Percentiles rank a stretch among this genome's conserved stretches.
Evolutionary conservation across 2,797 vertebrate species (phyloP).

Genomic region (Philypnodon macrostomus): DNA sequence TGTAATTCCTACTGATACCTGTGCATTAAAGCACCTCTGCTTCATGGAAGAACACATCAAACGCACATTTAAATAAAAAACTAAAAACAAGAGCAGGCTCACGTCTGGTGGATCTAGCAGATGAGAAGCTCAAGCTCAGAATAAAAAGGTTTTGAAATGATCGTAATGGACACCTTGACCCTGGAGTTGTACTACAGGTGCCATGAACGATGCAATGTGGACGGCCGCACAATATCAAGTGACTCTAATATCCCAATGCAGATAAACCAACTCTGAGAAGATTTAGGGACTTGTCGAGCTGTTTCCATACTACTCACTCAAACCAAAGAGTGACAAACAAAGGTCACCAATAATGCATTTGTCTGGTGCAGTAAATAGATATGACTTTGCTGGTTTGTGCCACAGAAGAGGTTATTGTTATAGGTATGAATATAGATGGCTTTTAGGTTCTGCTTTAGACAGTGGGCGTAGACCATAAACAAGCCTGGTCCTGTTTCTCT

Average conservation of each 20-base stretch:
- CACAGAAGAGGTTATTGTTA: conserved; percentile 71
- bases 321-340: conserved; percentile 23
- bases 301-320: conserved; percentile 27
- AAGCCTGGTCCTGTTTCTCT: conserved; percentile 72
- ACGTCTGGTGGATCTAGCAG: conserved; percentile 46
- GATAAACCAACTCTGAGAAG: conserved; percentile 21
- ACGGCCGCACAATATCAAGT: conserved; percentile 56
- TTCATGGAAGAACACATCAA: conserved; percentile 66
- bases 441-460: conserved; percentile 41
- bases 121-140: conserved; percentile 45
- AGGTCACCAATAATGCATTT: conserved; percentile 53
- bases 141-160: conserved; percentile 43
- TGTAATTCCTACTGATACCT: conserved; percentile 77
- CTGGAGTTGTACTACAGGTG: conserved; percentile 39
- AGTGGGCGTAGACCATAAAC: conserved; percentile 57
- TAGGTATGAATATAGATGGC: conserved; percentile 64
- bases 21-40: conserved; percentile 64
- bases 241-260: conserved; percentile 43
- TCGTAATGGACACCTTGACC: conserved; percentile 33
- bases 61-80: conserved; percentile 64
- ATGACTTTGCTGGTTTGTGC: conserved; percentile 44
- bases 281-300: conserved; percentile 27
- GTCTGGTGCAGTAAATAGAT: conserved; percentile 55
- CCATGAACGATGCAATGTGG: conserved; percentile 43
- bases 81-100: conserved; percentile 48